phyloP scores from a whole-genome alignment of 1,140 invertebrate species.

The Macrocentrus cingulum region DNA sequence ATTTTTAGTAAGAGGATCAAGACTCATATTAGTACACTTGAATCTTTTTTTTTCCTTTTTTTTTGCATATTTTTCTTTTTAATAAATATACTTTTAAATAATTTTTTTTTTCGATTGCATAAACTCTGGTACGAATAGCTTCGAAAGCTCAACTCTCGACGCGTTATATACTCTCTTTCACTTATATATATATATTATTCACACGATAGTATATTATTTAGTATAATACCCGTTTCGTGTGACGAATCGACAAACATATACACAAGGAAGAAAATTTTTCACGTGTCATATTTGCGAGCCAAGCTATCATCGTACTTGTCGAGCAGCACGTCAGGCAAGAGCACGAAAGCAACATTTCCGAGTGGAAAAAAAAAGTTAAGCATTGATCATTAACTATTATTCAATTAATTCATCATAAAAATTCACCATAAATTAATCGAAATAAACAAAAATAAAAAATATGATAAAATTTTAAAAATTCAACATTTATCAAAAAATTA shows the following conservation, averaged over 20 bases:
- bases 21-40: constrained; percentile 9
- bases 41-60: neutral
- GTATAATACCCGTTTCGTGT: neutral
- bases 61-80: neutral
- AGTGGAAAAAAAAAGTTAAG: neutral
- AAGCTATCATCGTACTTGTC: too few species aligned
- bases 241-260: neutral
- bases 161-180: neutral
- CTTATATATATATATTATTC: constrained; percentile 18
- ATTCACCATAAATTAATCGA: too few species aligned
- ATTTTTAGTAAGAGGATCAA: constrained; percentile 13
- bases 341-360: too few species aligned
- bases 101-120: constrained; percentile 19
- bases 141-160: constrained; percentile 28
- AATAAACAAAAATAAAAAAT: too few species aligned
- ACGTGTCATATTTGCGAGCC: neutral
- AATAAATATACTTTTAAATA: constrained; percentile 15
- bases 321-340: too few species aligned
- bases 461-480: too few species aligned
- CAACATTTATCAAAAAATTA: too few species aligned
- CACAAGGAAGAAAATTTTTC: neutral
- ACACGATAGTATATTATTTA: constrained; percentile 11
- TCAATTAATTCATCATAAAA: too few species aligned
- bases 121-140: constrained; percentile 20
- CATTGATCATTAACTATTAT: too few species aligned